Evolutionary conservation across 2,888 invertebrate genomes (phyloP), one percentile per base, ranked within the genome.

Genomic region (Zaprionus lineosus): DNA sequence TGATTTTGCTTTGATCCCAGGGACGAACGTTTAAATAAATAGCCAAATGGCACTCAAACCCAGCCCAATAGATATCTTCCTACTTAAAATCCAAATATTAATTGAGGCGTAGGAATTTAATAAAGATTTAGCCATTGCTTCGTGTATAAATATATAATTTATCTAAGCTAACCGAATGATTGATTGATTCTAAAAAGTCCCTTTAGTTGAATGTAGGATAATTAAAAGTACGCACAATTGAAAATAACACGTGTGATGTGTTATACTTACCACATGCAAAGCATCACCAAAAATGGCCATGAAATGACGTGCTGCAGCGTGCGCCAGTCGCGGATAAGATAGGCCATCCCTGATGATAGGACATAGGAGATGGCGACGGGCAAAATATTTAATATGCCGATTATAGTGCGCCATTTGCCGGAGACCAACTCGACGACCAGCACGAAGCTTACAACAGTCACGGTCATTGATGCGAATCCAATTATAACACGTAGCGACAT

Each of bases 361-460:
- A 93, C 92, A 82, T 93, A 93, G 19, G 91, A 89, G 31, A 93
- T 74, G 19, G 93, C 92, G 4, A 93, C 92, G 9, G 93, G 93
- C 74, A 93, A 91, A 60, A 93, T 90, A 84, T 93, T 93, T 21
- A 92, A 91, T 39, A 93, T 92, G 2, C 93, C 93, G 59, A 93
- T 91, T 58, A 93, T 91, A 31, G 93, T 93, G 61, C 93, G 90
- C 92, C 93, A 93, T 79, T 92, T 91, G 29, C 93, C 93, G 58
- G 93, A 93, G 12, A 93, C 92, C 59, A 93, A 86, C 89, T 93
- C 93, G 75, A 93, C 92, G 46, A 93, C 92, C 34, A 94, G 89
- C 19, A 94, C 93, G 87, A 94, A 94, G 55, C 93, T 92, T 43
- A 95, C 95, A 69, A 95, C 93, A 63, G 88, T 86, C 68, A 90